These are phyloP conservation scores for Trichonephila inaurata DNA, from an alignment of 1,140 invertebrate genomes.

Conservation along the genomic window DNA sequence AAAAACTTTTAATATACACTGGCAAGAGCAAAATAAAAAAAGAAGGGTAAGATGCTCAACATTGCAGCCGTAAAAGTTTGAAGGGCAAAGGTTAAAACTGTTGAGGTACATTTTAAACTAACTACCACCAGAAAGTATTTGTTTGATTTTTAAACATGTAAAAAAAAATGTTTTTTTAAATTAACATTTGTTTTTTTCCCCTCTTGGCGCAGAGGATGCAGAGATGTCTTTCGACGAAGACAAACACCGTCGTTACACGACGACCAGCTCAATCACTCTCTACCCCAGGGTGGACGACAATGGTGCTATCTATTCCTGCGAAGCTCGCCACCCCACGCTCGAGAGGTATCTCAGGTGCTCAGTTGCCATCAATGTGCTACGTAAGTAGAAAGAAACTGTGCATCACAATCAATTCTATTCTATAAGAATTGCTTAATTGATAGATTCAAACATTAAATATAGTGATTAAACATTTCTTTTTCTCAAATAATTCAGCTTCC, in stretches of 20 bases:
- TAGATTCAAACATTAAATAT: too few relatives aligned
- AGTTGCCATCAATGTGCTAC: conserved; percentile 92
- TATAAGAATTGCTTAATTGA: too few relatives aligned
- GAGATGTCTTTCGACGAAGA: conserved; percentile 74
- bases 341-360: conserved; percentile 86
- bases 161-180: not conserved
- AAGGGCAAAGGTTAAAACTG: too few relatives aligned
- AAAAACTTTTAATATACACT: too few relatives aligned
- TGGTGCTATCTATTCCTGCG: conserved; percentile 92
- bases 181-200: not conserved
- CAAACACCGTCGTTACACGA: conserved; percentile 81
- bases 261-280: conserved; percentile 85
- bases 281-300: conserved; percentile 92
- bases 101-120: too few relatives aligned
- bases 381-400: conserved; percentile 84
- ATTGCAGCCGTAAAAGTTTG: too few relatives aligned
- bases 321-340: conserved; percentile 92
- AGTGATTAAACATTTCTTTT: too few relatives aligned
- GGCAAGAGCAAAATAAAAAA: too few relatives aligned
- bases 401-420: not conserved
- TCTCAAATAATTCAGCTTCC: too few relatives aligned
- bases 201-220: conserved; percentile 53
- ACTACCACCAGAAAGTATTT: too few relatives aligned
- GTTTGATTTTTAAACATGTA: too few relatives aligned
- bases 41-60: too few relatives aligned